Evolutionary conservation across 1,140 invertebrate species (phyloP).

Genomic region (Aphaenogaster rudis): DNA sequence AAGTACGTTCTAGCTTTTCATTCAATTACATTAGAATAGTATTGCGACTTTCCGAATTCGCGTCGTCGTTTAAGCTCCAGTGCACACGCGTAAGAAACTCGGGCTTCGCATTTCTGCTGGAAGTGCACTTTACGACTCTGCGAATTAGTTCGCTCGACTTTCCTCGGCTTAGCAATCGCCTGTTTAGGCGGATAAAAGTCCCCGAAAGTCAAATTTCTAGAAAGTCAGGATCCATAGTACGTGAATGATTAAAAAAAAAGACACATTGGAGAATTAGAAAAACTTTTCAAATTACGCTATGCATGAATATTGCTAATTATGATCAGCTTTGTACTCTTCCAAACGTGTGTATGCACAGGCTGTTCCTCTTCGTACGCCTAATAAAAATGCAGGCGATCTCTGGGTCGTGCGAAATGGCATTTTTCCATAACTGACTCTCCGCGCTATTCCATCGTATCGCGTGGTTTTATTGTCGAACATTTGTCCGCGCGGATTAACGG

Average conservation of each 20-base stretch:
- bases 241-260: neutral
- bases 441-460: slow-evolving; percentile 20
- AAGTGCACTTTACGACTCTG: slow-evolving; percentile 54
- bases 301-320: neutral
- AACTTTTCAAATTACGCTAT: neutral
- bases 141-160: slow-evolving; percentile 58
- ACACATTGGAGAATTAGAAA: neutral
- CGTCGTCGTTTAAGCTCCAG: slow-evolving; percentile 31
- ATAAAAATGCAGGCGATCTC: neutral
- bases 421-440: slow-evolving; percentile 33
- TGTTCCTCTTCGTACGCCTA: neutral
- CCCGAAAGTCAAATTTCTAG: slow-evolving; percentile 16
- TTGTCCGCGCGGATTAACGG: slow-evolving; percentile 45
- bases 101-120: slow-evolving; percentile 34
- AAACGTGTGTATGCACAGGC: neutral
- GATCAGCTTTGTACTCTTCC: neutral
- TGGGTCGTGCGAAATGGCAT: neutral
- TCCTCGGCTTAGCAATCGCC: slow-evolving; percentile 33
- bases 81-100: slow-evolving; percentile 52
- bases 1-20: slow-evolving; percentile 28
- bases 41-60: slow-evolving; percentile 54
- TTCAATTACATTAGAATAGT: slow-evolving; percentile 49
- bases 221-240: slow-evolving; percentile 2
- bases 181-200: slow-evolving; percentile 48
- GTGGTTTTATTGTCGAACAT: slow-evolving; percentile 50